phyloP scores from a whole-genome alignment of 2,888 invertebrate genomes.

The Scotopteryx bipunctaria region DNA sequence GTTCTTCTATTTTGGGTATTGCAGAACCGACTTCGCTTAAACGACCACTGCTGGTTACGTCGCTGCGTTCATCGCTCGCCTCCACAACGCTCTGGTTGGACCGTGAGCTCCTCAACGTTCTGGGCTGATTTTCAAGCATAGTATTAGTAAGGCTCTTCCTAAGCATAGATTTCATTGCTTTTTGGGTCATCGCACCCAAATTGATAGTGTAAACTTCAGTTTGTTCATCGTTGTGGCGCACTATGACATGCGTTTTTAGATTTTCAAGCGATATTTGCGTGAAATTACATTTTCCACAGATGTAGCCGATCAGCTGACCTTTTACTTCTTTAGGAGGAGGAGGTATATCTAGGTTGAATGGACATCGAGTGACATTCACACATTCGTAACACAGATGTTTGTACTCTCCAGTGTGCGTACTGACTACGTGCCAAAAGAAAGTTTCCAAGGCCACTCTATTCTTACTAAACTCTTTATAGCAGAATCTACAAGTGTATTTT shows the following conservation, averaged over 20 bases:
- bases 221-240: slow-evolving; percentile 77
- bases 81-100: slow-evolving; percentile 49
- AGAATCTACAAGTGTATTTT: slow-evolving; percentile 71
- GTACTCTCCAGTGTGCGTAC: slow-evolving; percentile 91
- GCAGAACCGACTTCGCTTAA: slow-evolving; percentile 32
- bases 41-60: slow-evolving; percentile 37
- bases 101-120: slow-evolving; percentile 53
- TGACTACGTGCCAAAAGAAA: slow-evolving; percentile 88
- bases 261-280: slow-evolving; percentile 85
- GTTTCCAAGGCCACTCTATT: slow-evolving; percentile 58
- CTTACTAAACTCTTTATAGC: slow-evolving; percentile 63
- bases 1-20: slow-evolving; percentile 14
- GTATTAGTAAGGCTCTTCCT: slow-evolving; percentile 37
- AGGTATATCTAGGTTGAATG: slow-evolving; percentile 67
- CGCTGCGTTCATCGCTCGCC: slow-evolving; percentile 47
- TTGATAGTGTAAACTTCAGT: slow-evolving; percentile 74
- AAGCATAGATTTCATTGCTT: slow-evolving; percentile 46
- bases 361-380: slow-evolving; percentile 55
- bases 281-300: slow-evolving; percentile 89
- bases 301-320: slow-evolving; percentile 81
- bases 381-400: slow-evolving; percentile 86
- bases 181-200: slow-evolving; percentile 60
- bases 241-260: slow-evolving; percentile 85
- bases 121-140: slow-evolving; percentile 40
- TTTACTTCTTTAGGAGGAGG: slow-evolving; percentile 65